A percentile compares a stretch with the other conserved stretches of the same genome.
phyloP scores from a whole-genome alignment of 2,113 vertebrate species.

The Apodemus speciosus region DNA sequence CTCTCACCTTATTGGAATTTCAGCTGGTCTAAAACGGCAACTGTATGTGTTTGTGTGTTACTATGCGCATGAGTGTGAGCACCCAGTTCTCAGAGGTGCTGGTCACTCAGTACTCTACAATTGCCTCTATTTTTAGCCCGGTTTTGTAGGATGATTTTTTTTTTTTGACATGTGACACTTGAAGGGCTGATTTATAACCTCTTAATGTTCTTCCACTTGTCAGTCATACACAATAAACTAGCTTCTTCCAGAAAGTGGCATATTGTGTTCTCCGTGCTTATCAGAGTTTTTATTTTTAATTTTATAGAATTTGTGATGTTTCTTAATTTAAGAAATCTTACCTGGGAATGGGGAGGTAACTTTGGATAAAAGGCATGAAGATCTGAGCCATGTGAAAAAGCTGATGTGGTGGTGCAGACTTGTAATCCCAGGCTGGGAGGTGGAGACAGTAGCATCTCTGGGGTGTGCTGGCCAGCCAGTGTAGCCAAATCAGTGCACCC shows the following conservation, averaged over 20 bases:
- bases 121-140: not conserved
- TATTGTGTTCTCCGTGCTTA: not conserved
- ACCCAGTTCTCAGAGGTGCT: not conserved
- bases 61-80: not conserved
- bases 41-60: not conserved
- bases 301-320: not conserved
- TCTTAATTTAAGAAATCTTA: conserved; percentile 10
- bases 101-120: not conserved
- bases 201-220: not conserved
- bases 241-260: not conserved
- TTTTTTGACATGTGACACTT: not conserved
- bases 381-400: not conserved
- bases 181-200: not conserved
- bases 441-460: not conserved
- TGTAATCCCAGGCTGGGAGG: not conserved
- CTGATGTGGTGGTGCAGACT: too few species aligned
- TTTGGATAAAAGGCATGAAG: not conserved
- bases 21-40: not conserved
- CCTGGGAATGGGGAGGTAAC: not conserved
- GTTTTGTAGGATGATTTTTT: not conserved
- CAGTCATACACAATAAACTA: not conserved
- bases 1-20: not conserved
- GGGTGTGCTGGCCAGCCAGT: not conserved
- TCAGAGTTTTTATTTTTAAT: not conserved
- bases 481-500: not conserved